Evolutionary conservation across 2,888 invertebrate species (phyloP).

Genomic region (Bedellia somnulentella): DNA sequence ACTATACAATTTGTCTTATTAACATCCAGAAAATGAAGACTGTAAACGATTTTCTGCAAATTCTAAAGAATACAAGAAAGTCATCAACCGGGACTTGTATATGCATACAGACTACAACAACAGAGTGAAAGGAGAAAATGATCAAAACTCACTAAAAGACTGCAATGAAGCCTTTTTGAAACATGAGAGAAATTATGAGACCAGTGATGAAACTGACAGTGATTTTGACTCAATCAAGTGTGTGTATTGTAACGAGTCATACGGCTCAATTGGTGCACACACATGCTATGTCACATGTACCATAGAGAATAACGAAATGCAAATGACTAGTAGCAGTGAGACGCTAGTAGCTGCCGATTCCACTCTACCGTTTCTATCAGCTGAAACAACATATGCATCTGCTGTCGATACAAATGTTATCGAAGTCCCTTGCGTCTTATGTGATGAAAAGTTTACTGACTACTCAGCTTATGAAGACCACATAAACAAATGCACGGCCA

Average conservation of each 20-base stretch:
- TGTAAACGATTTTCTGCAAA: too few relatives aligned
- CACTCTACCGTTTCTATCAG: not conserved
- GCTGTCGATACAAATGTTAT: not conserved
- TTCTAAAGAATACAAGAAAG: constrained; percentile 26
- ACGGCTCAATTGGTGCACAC: constrained; percentile 35
- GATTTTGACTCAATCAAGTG: constrained; percentile 50
- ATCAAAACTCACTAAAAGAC: constrained; percentile 33
- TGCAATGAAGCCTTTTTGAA: constrained; percentile 8
- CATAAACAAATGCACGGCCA: constrained; percentile 43
- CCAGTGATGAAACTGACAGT: constrained; percentile 50
- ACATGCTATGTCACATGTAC: constrained; percentile 43
- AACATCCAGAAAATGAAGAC: too few relatives aligned
- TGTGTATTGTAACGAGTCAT: constrained; percentile 41
- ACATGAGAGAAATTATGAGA: constrained; percentile 20
- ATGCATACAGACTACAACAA: constrained; percentile 31
- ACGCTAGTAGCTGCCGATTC: constrained; percentile 40
- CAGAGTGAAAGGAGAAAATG: constrained; percentile 35
- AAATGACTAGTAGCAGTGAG: constrained; percentile 41
- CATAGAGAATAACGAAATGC: constrained; percentile 34
- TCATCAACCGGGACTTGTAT: constrained; percentile 40
- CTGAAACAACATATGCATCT: not conserved
- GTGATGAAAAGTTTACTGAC: constrained; percentile 39
- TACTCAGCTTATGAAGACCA: constrained; percentile 41
- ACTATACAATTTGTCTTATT: too few relatives aligned
- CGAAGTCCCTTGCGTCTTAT: constrained; percentile 40